Base-by-base conservation (phyloP, 2,113 vertebrate genomes). In the Engystomops pustulosus region DNA sequence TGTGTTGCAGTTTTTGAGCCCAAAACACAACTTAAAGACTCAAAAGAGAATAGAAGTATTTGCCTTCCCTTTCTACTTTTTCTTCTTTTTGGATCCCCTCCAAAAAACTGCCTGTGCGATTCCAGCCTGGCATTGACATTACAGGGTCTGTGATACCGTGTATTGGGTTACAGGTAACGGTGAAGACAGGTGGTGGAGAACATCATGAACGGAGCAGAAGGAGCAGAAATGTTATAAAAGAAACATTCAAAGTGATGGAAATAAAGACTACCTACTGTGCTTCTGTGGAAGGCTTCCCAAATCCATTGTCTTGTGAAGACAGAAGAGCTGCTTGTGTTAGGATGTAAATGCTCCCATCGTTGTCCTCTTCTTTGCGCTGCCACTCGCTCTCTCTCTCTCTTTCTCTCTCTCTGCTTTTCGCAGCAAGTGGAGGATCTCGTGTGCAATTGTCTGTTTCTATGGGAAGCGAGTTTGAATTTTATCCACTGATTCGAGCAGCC, bases 181-280 rank as follows among this genome's bases (percentile, higher is more conserved):
- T 45, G 25, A 25, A 55, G 58, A 77, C 81, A 84, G 74, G 60
- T 84, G 45, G 72, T 36, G 75, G 87, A 70, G 82, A 0, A 0
- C 25, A 45, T 20, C 86, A 68, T 4, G 36, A 34, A 60, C 78
- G 86, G 68, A 77, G n/a, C 60, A 70, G 12, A 67, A 80, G 86
- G 68, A 77, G n/a, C 60, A 70, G 12, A 67, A 49, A 25, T 15
- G 49, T 30, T 17, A 53, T 44, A 44, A 76, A 76, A 84, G 44
- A 74, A 23, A 85, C 49, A 68, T 36, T 53, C 74, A 70, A 72
- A 0, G 2, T 60, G 67, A 90, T 75, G 87, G 86, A 89, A 85
- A 90, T 87, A 85, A 90, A 92, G 89, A 87, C 86, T 88, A 95
- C 94, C 93, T 95, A 95, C 94, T 95, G 93, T 92, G 90, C 87